phyloP scores from a whole-genome alignment of 64 coral and sea anemone genomes.

The Montipora cactus region DNA sequence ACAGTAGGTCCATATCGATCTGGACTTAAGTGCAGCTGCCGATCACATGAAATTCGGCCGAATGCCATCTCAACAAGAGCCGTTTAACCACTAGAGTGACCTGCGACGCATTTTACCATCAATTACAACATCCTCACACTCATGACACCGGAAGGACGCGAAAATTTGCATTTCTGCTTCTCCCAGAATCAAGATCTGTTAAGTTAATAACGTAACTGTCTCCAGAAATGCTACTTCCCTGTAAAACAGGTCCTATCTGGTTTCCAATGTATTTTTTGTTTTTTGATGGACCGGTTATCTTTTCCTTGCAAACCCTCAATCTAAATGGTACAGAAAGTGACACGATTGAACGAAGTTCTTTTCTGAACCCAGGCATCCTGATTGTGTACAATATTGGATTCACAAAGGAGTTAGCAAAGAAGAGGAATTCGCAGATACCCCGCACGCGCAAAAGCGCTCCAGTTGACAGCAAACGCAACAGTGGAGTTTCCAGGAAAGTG shows the following conservation, averaged over 20 bases:
- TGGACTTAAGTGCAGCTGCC: too few species aligned
- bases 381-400: constrained; percentile 41
- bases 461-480: neutral
- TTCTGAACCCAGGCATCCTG: constrained; percentile 24
- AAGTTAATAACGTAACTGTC: neutral
- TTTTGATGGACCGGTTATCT: neutral
- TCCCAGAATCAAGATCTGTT: neutral
- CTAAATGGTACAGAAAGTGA: too few species aligned
- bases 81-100: too few species aligned
- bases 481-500: neutral
- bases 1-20: too few species aligned
- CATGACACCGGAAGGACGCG: too few species aligned
- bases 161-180: neutral
- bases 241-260: neutral
- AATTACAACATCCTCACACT: too few species aligned
- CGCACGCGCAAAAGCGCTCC: neutral
- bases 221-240: neutral
- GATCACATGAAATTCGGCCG: too few species aligned
- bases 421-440: neutral
- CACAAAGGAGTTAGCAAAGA: constrained; percentile 42
- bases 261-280: neutral
- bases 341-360: neutral
- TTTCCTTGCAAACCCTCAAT: neutral
- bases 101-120: too few species aligned
- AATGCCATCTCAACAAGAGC: too few species aligned